Base-by-base conservation (phyloP, 2,113 vertebrate genomes). In the Corydoras maculifer region DNA sequence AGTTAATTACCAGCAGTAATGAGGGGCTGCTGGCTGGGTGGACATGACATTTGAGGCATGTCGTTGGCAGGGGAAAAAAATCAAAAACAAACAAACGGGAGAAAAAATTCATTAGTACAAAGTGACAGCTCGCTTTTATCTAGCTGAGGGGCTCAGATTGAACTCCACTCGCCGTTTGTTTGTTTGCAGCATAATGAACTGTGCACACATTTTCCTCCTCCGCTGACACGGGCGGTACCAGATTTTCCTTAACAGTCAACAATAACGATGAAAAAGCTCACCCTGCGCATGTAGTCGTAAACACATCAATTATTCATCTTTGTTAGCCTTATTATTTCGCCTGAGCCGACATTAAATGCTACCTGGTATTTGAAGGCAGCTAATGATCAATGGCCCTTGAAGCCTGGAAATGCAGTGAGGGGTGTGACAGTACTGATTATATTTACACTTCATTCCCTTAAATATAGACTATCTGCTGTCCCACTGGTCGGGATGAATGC, bases 1-100 rank as follows among this genome's bases (percentile, higher is more conserved):
- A 87, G 86, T 82, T 88, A 89, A 89, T 88, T 87, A 87, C 78
- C 77, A 72, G 49, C 18, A 59, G 79, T 88, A 88, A 87, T 82
- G 84, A 81, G 82, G 58, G 75, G 82, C 78, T 60, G 66, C 76
- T 63, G 79, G 76, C 76, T 54, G 83, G 79, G 80, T 81, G 85
- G 82, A 88, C 83, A 85, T 84, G 87, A 85, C 84, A 85, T 82
- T 64, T 84, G 85, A 84, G 81, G 77, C 69, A 72, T 78, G 80
- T 81, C 60, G 68, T 58, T 68, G 74, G 78, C 15, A 68, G 81
- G 35, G 35, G 35, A 43, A 43, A 43, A 43, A 43, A 43, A 43
- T 43, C 35, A 65, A 59, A 88, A 87, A 86, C 84, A 88, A 87
- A 87, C 84, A 86, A 80, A 84, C 78, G 76, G 80, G 79, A 79